Base-by-base conservation (phyloP, 2,888 invertebrate genomes). In the Tenthredo notha region DNA sequence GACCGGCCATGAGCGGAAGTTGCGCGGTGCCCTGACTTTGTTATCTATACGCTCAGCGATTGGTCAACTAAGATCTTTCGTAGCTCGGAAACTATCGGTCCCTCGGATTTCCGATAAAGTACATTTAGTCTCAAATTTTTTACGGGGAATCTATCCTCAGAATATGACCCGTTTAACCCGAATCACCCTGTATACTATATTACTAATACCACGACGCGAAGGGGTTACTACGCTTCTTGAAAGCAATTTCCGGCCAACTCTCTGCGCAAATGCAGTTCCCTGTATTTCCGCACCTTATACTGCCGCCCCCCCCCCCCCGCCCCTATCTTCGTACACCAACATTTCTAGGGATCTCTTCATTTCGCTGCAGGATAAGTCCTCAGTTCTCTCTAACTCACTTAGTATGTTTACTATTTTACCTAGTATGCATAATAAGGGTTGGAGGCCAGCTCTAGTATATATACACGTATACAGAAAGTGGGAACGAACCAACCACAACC, bases 231-330 rank as follows among this genome's bases (percentile, higher is more conserved):
- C 77, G 29, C 33, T 77, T 54, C 77, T 50, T 54, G 33, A 77
- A 77, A 77, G 77, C 77, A 77, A 77, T 77, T 77, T 77, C 77
- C 77, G 77, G 77, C 54, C 33, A 77, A 77, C 54, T 40, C 72
- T 43, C 18, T 50, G 77, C 29, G 77, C 47, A 54, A 54, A 75
- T 75, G 33, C 77, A 77, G 54, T 77, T 77, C 18, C 77, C 54
- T 54, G 33, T 77, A 77, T 77, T 54, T 33, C 77, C 50, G 77
- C 77, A 54, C 54, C 2, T 77, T 40, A 21, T 37, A 40, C 10
- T 21, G 1, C 15, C 72, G 40, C 7, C 50, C n/a, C 9, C 25
- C 3, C 25, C 3, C n/a, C 29, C 7, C 40, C 15, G 7, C 29
- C 9, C 25, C 3, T 4, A 4, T 4, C 29, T n/a, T 74, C 6